Base-by-base conservation (phyloP, 92 coral and sea anemone species). In the Phenganax marumi region DNA sequence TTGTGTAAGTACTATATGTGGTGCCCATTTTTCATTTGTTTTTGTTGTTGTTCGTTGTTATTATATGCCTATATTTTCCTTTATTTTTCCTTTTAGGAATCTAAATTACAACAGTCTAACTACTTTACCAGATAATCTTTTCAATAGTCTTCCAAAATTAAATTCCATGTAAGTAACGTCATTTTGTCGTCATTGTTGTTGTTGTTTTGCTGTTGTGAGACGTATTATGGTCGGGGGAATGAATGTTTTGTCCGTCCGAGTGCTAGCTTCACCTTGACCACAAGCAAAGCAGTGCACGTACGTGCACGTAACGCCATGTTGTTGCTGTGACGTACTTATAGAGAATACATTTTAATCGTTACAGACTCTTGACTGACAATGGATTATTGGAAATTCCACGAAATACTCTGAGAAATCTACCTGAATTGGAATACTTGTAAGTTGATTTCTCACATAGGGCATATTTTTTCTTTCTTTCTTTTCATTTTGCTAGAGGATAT, bases 121-220 rank as follows among this genome's bases (percentile, higher is more conserved):
- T 8, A 12, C 4, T 3, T 10, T 76, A 14, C 81, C 81, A 76
- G 24, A 47, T 1, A 18, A 48, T 24, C 51, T 76, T 5, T 76
- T 76, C 12, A 76, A 55, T 48, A 76, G 54, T 57, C 69, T 76
- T 12, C 68, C 81, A 57, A 54, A 76, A 8, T 48, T 76, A n/a
- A 6, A 52, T 7, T 7, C 9, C 6, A 13, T 76, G 81, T 76
- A 76, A 76, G 81, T 55, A 8, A n/a, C n/a, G 2, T 33, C 12
- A 18, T 3, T 16, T 21, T 69, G 16, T 46, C 1, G 56, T 43
- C 23, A 9, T 46, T 72, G 10, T 46, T 12, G 6, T 33, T 18
- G 23, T 70, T 13, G 21, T 56, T 1, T 63, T 63, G 17, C 16
- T 10, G n/a, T 33, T 33, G 43, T 33, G 43, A 5, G 43, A 33